Base-by-base conservation (phyloP, 2,113 vertebrate genomes). In the Osmerus eperlanus region DNA sequence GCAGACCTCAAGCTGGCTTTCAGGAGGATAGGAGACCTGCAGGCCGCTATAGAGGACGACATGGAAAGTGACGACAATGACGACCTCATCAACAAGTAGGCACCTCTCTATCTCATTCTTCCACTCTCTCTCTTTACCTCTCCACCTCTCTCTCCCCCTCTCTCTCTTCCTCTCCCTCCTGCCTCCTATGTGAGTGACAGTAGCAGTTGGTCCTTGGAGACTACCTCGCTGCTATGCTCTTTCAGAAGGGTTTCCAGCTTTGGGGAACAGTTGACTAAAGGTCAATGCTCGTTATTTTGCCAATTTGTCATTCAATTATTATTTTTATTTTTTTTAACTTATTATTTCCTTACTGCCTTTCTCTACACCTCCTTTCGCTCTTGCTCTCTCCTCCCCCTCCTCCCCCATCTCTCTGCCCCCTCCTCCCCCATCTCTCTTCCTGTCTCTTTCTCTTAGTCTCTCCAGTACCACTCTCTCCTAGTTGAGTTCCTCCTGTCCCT, bases 51-150 rank as follows among this genome's bases (percentile, higher is more conserved):
- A 2, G 97, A 99, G 86, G 97, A 99, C 0, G 97, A 99, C 87
- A 98, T 99, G 96, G 96, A 96, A 84, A 99, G 95, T 0, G 97
- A 99, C 4, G 96, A 97, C 83, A 97, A 99, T 0, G 97, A 99
- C 55, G 97, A 98, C 73, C 91, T 98, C 78, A 94, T 99, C 84
- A 97, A 95, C 90, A 99, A 95, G 97, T 99, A 84, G 90, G 78
- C 93, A 14, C 62, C 47, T 53, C 25, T 18, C 18, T 63, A 55
- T 71, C 72, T 70, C 51, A 47, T 67, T 55, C 12, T 62, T 18
- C 28, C 21, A 1, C n/a, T 36, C 25, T 36, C 16, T 32, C 62
- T 29, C 25, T 41, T 7, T 36, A 9, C 28, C 16, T 36, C 41
- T n/a, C 63, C 3, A 36, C 7, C 29, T 29, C 32, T 41, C 15